Base-by-base conservation (phyloP, 2,888 invertebrate genomes). In the Charanyca ferruginea region DNA sequence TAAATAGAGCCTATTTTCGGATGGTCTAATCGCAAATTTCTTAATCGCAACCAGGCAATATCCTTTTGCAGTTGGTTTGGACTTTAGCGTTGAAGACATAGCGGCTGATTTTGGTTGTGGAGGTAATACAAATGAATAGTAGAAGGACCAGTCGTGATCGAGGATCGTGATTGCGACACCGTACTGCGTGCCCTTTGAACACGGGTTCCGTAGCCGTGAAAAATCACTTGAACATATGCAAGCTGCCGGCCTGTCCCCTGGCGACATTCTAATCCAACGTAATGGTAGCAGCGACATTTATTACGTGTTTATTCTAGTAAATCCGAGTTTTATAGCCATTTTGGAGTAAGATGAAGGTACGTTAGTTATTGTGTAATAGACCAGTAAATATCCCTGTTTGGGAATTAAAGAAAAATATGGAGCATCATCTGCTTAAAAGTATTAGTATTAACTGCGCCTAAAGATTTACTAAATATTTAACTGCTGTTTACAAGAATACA, bases 221-320 rank as follows among this genome's bases (percentile, higher is more conserved):
- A 95, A 95, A 95, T 94, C 94, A 95, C 93, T 93, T 90, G 91
- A 93, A 94, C 95, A 94, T 92, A 91, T 95, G 95, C 94, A 94
- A 93, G 91, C 83, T 86, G 87, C 90, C 91, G 86, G 89, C 89
- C 90, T 88, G 86, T 81, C 83, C 87, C 81, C 83, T 85, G 79
- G 87, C 86, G 84, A 94, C 91, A 90, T 91, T 93, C 94, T 94
- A 94, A 94, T 94, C 91, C 90, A 70, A 44, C 62, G 90, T 89
- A 92, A 77, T 67, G 90, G 83, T 84, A 85, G 89, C 87, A 92
- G 66, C 83, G 77, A 65, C 64, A 73, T 61, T 67, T 71, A 70
- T 68, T 63, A 53, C 49, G 55, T 71, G 60, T 69, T 73, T 71
- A 73, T 57, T 63, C 64, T 66, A 58, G 59, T 70, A 67, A 71